Evolutionary conservation across 2,113 vertebrate genomes (phyloP), one percentile per base, ranked within the genome.

Genomic region (Argyrosomus japonicus): DNA sequence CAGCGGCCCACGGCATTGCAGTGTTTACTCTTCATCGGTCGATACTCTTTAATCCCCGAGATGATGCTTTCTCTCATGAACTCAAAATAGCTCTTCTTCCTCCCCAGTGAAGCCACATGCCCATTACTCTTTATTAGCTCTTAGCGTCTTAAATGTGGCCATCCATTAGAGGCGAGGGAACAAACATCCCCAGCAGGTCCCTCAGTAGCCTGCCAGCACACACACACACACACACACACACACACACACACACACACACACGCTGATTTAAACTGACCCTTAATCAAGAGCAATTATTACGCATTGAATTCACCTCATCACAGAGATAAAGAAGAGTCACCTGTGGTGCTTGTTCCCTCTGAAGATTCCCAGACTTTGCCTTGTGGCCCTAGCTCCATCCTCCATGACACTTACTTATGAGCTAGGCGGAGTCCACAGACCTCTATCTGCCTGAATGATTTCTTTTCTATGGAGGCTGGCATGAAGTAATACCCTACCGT

Each of bases 121-220:
- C 90, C 88, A 94, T 94, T 95, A 93, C 86, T 95, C 93, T 92
- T 92, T 93, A 95, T 94, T 94, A 94, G 89, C 90, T 91, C 90
- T 93, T 89, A 93, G 83, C 79, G 81, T 93, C 91, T 90, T 91
- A 91, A 91, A 93, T 88, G 91, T 88, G 91, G 80, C 87, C 84
- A 90, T 93, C 92, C 91, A 94, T 95, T 94, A 92, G 86, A 87
- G 50, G 81, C 27, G 14, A 87, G 65, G 82, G 81, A 91, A 85
- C 85, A 88, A 88, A 89, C 88, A 87, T 81, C 71, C 88, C 67
- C 84, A 87, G 76, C 74, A 72, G 89, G 84, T 77, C 79, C 60
- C 75, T 60, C 75, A 27, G 77, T 64, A 47, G 54, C 60, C 78
- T 79, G 84, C 76, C 70, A 82, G 71, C 61, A 50, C 29, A 45